Base-by-base conservation (phyloP, 2,113 vertebrate genomes). In the Hepsetus odoe region DNA sequence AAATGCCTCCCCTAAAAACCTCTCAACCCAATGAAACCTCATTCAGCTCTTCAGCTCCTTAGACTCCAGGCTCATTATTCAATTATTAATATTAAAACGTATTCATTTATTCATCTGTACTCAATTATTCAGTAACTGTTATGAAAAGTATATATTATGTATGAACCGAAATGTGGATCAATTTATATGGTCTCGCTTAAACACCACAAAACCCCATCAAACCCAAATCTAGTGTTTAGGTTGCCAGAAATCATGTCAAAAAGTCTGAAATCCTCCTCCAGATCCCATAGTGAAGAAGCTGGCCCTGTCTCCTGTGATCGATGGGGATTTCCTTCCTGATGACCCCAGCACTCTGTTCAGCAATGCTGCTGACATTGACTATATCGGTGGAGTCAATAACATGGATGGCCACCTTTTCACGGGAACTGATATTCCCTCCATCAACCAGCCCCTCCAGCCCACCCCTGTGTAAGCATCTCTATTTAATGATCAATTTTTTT, bases 391-490 rank as follows among this genome's bases (percentile, higher is more conserved):
- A 38, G 72, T 89, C 86, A 99, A 99, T 0, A 5, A 96, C 90
- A 98, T 98, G 95, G 97, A 99, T 0, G 96, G 94, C 6, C 95
- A 97, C 83, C 0, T 98, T 5, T 97, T 98, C 22, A 91, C 93
- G 0, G 83, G 74, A 0, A 0, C 96, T 0, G 96, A 98, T 35
- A 0, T 98, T 11, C 94, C 95, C 0, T 90, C 90, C 6, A 18
- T 99, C 72, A 94, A 97, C 87, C 85, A 87, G 44, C 76, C 85
- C 0, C 26, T 91, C 0, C 24, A 70, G 66, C 28, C 87, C 10
- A 88, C 96, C 51, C 61, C 90, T 0, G 26, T 82, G 94, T 98
- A 87, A 92, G 94, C 87, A 20, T 0, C 46, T 14, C 46, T 20
- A 5, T 20, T 49, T 38, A 4, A 5, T 5, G 35, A 38, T n/a